Evolutionary conservation across 2,888 invertebrate species (phyloP).

Genomic region (Nomada goodeniana): DNA sequence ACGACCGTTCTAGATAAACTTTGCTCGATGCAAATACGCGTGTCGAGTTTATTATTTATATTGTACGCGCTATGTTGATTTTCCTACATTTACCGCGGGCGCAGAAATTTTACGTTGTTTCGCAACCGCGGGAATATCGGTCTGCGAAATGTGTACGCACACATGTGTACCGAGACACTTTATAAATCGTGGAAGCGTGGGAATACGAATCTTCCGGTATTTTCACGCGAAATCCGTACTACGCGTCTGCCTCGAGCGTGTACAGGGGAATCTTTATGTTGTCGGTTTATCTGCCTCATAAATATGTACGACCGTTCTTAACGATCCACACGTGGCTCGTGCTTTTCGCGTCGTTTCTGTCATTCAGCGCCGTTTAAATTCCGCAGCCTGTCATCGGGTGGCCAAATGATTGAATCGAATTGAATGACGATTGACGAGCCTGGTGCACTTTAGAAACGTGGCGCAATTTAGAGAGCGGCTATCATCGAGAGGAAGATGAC

Average conservation of each 20-base stretch:
- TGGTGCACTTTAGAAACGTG: background rate
- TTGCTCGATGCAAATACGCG: background rate
- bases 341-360: background rate
- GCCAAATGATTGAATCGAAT: background rate
- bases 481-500: conserved; percentile 24
- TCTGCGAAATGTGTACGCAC: background rate
- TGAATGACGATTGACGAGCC: background rate
- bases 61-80: background rate
- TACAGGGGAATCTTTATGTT: background rate
- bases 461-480: background rate
- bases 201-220: background rate
- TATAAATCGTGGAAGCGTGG: background rate
- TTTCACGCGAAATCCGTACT: background rate
- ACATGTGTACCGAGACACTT: conserved; percentile 3
- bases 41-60: background rate
- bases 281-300: background rate
- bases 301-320: background rate
- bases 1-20: no score
- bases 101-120: no score
- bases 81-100: no score
- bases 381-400: background rate
- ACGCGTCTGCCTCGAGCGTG: background rate
- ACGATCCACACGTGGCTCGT: background rate
- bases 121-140: background rate
- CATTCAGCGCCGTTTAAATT: background rate